Percentiles rank a stretch among this genome's conserved stretches.
Conservation (phyloP, 1,140 invertebrate genomes). For the Drosophila littoralis region DNA sequence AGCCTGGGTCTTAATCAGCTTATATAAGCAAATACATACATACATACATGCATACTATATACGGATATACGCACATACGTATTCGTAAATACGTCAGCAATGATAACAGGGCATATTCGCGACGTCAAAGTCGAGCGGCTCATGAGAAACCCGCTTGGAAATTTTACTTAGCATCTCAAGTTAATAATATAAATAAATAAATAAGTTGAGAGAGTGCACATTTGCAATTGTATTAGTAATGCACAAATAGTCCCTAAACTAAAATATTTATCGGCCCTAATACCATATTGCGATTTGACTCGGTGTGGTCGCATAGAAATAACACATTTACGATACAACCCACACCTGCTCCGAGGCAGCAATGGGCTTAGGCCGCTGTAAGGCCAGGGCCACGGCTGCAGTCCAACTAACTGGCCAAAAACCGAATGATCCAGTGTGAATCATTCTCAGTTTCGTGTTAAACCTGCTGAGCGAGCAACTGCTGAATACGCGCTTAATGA, state of each 20-base stretch:
- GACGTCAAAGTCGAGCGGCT: constrained; percentile 6
- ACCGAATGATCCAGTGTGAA: constrained; percentile 41
- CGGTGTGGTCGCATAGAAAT: too few relatives aligned
- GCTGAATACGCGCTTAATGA: constrained; percentile 19
- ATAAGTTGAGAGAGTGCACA: too few relatives aligned
- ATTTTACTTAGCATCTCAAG: not conserved
- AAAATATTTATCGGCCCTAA: too few relatives aligned
- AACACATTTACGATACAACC: too few relatives aligned
- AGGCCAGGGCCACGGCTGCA: not conserved
- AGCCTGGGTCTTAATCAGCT: not conserved
- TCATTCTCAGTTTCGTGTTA: constrained; percentile 20
- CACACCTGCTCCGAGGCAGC: too few relatives aligned
- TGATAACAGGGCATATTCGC: not conserved
- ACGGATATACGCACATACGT: not conserved
- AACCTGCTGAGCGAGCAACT: not conserved
- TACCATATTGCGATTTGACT: too few relatives aligned
- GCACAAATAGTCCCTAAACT: too few relatives aligned
- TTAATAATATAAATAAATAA: not conserved
- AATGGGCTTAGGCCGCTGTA: not conserved
- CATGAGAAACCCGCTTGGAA: not conserved
- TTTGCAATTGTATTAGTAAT: too few relatives aligned
- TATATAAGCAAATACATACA: not conserved
- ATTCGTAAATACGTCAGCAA: constrained; percentile 7
- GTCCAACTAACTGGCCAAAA: constrained; percentile 27
- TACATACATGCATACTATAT: not conserved